Conservation (phyloP, 2,888 invertebrate genomes). For the Eupeodes luniger region DNA sequence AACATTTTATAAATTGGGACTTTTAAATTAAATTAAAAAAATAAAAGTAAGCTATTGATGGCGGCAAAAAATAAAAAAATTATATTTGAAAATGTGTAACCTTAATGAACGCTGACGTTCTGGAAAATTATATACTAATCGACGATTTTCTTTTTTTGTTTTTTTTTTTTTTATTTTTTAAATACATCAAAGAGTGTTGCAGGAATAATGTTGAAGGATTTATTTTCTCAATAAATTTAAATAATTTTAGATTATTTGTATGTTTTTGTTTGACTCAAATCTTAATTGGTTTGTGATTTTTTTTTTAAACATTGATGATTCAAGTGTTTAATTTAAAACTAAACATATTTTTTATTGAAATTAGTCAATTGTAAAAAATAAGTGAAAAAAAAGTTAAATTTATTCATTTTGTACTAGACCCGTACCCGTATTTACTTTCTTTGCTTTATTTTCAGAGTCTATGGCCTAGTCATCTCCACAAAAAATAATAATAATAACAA, state of each 20-base stretch:
- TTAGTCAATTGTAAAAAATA: not conserved
- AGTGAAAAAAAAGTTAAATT: not conserved
- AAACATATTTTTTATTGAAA: not conserved
- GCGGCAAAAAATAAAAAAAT: not conserved
- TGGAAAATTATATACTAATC: not conserved
- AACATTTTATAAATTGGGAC: not conserved
- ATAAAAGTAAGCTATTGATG: not conserved
- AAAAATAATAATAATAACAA: no score
- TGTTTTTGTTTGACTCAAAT: slow-evolving; percentile 3
- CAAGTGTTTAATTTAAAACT: not conserved
- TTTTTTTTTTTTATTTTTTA: not conserved
- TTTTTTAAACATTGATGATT: slow-evolving; percentile 7
- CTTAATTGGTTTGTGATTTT: slow-evolving; percentile 4
- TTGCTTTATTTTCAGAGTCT: no score
- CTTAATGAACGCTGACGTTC: slow-evolving; percentile 1
- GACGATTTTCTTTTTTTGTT: not conserved
- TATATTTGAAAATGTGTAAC: not conserved
- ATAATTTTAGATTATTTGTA: not conserved
- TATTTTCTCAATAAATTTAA: slow-evolving; percentile 5
- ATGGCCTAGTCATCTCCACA: no score
- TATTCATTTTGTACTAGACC: no score
- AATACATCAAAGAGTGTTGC: slow-evolving; percentile 18
- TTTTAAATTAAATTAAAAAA: not conserved
- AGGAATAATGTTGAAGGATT: slow-evolving; percentile 14
- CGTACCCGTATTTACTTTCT: no score